Conservation (phyloP, 2,113 vertebrate species). For the Rafetus swinhoei region DNA sequence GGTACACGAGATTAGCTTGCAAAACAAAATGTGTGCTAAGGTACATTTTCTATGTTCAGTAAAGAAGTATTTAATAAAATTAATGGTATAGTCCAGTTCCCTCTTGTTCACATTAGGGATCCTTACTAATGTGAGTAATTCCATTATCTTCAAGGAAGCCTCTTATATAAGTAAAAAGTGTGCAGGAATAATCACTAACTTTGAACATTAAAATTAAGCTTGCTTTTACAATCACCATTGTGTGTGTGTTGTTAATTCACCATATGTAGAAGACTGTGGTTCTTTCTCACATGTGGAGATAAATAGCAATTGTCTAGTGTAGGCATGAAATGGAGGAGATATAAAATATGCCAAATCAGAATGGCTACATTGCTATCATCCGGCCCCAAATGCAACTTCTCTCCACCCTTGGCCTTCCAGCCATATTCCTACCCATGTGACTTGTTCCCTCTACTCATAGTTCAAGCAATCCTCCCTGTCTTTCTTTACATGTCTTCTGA, state of each 20-base stretch:
- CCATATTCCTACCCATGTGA: background rate
- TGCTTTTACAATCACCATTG: background rate
- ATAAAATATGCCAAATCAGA: background rate
- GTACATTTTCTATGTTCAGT: background rate
- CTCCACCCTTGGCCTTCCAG: background rate
- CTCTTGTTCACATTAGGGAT: background rate
- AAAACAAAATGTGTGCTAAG: background rate
- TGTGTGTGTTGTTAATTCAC: background rate
- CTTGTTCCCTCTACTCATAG: background rate
- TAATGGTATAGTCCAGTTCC: background rate
- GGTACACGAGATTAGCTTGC: background rate
- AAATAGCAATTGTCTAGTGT: background rate
- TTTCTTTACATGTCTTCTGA: background rate
- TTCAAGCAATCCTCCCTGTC: background rate
- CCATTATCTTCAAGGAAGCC: background rate
- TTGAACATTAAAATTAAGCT: background rate
- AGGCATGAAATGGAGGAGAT: background rate
- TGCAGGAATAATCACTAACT: background rate
- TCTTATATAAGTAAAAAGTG: background rate
- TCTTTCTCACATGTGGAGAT: background rate
- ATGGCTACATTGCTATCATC: background rate
- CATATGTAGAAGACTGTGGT: background rate
- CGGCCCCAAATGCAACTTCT: background rate
- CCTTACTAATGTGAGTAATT: background rate
- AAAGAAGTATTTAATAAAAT: background rate